Evolutionary conservation across 2,113 vertebrate genomes (phyloP), one percentile per base, ranked within the genome.

Genomic region (Crotophaga sulcirostris): DNA sequence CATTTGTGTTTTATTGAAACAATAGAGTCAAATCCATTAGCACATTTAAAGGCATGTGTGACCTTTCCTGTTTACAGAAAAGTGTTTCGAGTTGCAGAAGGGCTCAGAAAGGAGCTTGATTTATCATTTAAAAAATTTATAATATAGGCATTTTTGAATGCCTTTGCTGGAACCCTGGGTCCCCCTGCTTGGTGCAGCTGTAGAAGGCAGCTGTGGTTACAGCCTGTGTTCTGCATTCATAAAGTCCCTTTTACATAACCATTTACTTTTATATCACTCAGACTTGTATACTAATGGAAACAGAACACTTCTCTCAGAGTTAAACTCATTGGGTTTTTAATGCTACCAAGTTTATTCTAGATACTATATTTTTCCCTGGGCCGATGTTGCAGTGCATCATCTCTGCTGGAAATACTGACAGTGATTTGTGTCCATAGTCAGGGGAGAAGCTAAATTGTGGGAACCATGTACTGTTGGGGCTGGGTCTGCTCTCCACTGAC

Each of bases 401-500:
- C 49, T 56, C 28, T 75, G 25, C 42, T 49, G 77, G 70, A 31
- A 34, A 8, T 1, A 1, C 44, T 55, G 58, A 2, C 25, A 26
- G 28, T 9, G 8, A 9, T 34, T 34, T 20, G 31, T 8, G 17
- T 84, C 54, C 8, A 0, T 15, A n/a, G 67, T 10, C 21, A 24
- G 23, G 42, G 24, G 25, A 81, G 74, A 64, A 23, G 28, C 16
- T 17, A 8, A 42, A 7, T 15, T 23, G 17, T 25, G 77, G 23
- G 42, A 18, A 44, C 23, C 73, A 21, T 0, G 0, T 45, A 5
- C 18, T 0, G 0, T 15, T 73, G 21, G 45, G 52, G 56, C 72
- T 79, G 44, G 16, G 31, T 94, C 74, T 85, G 36, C 42, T 83
- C 58, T 38, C 13, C 24, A 5, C 0, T 11, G 14, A 21, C 49